A percentile compares a stretch with the other conserved stretches of the same genome.
Evolutionary conservation across 2,888 invertebrate genomes (phyloP).

Genomic region (Salpingus planirostris): DNA sequence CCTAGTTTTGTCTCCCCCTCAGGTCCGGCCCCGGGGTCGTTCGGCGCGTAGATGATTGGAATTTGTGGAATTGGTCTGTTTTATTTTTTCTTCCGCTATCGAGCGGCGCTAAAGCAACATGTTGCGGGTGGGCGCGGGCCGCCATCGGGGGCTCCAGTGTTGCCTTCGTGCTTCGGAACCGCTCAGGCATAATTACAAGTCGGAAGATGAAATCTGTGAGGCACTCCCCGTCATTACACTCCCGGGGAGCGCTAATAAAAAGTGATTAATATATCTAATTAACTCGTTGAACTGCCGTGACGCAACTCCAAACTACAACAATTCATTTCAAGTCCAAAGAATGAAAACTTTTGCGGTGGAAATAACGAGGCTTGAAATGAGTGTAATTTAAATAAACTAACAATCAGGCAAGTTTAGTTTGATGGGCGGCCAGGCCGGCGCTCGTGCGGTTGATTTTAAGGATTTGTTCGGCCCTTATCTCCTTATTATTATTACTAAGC

Average conservation of each 20-base stretch:
- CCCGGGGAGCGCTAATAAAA: constrained; percentile 32
- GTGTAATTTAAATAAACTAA: constrained; percentile 35
- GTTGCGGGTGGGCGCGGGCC: too few species aligned
- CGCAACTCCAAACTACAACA: constrained; percentile 33
- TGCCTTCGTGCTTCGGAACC: constrained; percentile 15
- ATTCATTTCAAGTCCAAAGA: constrained; percentile 29
- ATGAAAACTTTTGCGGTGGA: constrained; percentile 28
- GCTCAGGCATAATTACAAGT: constrained; percentile 27
- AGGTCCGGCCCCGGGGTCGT: too few species aligned
- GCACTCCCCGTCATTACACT: constrained; percentile 28
- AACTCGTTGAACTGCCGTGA: constrained; percentile 34
- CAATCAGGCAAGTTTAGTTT: constrained; percentile 19
- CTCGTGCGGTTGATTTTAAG: constrained; percentile 16
- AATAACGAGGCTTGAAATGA: constrained; percentile 33
- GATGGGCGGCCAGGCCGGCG: constrained; percentile 6
- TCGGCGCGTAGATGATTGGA: too few species aligned
- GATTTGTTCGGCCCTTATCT: constrained; percentile 13
- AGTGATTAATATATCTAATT: constrained; percentile 37
- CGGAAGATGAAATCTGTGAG: constrained; percentile 29
- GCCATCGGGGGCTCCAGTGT: too few species aligned
- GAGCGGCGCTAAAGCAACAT: too few species aligned
- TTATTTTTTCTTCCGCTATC: too few species aligned
- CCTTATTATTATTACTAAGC: constrained; percentile 12
- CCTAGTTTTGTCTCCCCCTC: too few species aligned
- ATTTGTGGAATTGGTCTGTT: too few species aligned